Evolutionary conservation across 2,888 invertebrate species (phyloP), one percentile per base, ranked within the genome.

Genomic region (Hirtodrosophila histrioides): DNA sequence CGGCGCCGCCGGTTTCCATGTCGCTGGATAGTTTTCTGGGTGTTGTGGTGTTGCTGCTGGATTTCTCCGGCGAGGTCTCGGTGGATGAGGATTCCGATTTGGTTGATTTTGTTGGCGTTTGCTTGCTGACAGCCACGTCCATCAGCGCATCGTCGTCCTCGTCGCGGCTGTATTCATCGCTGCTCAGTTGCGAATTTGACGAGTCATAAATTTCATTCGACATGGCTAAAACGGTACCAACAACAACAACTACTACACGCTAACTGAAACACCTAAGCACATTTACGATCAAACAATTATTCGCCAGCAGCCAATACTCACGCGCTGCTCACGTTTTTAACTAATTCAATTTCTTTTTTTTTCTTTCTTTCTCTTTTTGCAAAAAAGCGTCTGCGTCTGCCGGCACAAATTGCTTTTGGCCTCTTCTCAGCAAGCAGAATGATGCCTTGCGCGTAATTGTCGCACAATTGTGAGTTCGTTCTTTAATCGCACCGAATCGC

Each of bases 181-280:
- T 84, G 50, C 84, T 86, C 24, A 84, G 46, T 23, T 85, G 88
- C 75, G 91, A 86, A 72, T 88, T 85, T 65, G 81, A 74, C 61
- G 78, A 79, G 74, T 81, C 84, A 64, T 78, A 84, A 24, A 85
- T 76, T 62, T 84, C 81, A 60, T 79, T 73, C 56, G 79, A 46
- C 84, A 82, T 84, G 54, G 33, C 8, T 41, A 3, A 23, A 23
- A 54, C n/a, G n/a, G n/a, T n/a, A n/a, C n/a, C n/a, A n/a, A n/a
- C n/a, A n/a, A 46, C 12, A 17, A 35, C 48, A 66, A 43, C 11
- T 50, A 29, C 55, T 50, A 33, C 29, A 17, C 17, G 2, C 17
- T 17, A 49, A 41, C 33, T 48, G 29, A 6, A 46, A 50, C 17
- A 50, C 17, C 31, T 9, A 7, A 24, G 36, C 23, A 54, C 23